Conservation (phyloP, 1,140 invertebrate species). For the Conopomorpha cramerella region DNA sequence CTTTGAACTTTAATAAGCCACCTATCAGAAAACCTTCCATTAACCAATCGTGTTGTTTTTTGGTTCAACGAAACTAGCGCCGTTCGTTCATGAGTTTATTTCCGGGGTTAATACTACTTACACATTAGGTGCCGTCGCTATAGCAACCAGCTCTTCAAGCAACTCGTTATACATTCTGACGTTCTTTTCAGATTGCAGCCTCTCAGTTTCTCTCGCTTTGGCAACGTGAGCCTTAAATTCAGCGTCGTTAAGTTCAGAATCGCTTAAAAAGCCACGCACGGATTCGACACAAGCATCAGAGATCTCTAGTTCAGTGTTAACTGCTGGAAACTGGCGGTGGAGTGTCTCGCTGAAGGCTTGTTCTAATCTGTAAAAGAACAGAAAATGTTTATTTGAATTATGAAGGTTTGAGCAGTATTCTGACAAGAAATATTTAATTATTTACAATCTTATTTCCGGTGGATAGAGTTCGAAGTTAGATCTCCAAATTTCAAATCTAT, state of each 20-base stretch:
- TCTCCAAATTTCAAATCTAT: too few relatives aligned
- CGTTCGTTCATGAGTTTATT: too few relatives aligned
- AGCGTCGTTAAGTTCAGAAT: slow-evolving; percentile 19
- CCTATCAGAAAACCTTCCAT: too few relatives aligned
- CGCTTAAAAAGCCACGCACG: slow-evolving; percentile 54
- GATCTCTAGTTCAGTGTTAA: slow-evolving; percentile 64
- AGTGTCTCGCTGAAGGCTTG: slow-evolving; percentile 63
- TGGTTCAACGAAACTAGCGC: too few relatives aligned
- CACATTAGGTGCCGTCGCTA: slow-evolving; percentile 70
- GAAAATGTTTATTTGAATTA: too few relatives aligned
- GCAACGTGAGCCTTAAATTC: slow-evolving; percentile 36
- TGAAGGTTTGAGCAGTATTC: too few relatives aligned
- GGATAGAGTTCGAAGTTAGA: too few relatives aligned
- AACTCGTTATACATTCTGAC: slow-evolving; percentile 65
- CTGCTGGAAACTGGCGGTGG: slow-evolving; percentile 60
- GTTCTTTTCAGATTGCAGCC: slow-evolving; percentile 47
- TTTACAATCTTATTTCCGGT: too few relatives aligned
- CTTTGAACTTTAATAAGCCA: too few relatives aligned
- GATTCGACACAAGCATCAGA: slow-evolving; percentile 55
- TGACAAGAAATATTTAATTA: too few relatives aligned
- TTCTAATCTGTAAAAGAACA: slow-evolving; percentile 67
- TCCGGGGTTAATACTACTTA: too few relatives aligned
- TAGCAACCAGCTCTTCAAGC: slow-evolving; percentile 65
- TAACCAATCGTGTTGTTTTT: too few relatives aligned
- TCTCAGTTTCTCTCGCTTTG: slow-evolving; percentile 38